Base-by-base conservation (phyloP, 30 jellyfish, hydroid and myxozoan genomes). In the Turritopsis rubra region DNA sequence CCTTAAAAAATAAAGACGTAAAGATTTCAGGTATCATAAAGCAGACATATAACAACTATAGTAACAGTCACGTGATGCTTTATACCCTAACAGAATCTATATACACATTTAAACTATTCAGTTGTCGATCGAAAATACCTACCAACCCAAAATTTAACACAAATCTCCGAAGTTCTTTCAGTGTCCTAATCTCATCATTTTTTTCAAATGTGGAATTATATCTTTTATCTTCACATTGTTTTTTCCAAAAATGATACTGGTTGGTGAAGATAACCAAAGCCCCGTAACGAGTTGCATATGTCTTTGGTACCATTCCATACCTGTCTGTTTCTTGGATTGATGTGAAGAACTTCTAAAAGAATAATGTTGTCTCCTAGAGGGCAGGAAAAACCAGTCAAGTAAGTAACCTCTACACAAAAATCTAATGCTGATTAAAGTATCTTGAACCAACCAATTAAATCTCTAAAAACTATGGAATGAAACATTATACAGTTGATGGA, bases 1-100 rank as follows among this genome's bases (percentile, higher is more conserved):
- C 90, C 96, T 88, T 66, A 19, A 22, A 71, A 31, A 29, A 23
- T 21, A 82, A 28, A 22, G 9, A 82, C 52, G 5, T 8, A 73
- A 73, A 68, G 60, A n/a, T n/a, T n/a, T n/a, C n/a, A n/a, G n/a
- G n/a, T n/a, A n/a, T n/a, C n/a, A n/a, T n/a, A n/a, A n/a, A n/a
- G n/a, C n/a, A n/a, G n/a, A n/a, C n/a, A n/a, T n/a, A n/a, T n/a
- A n/a, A n/a, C n/a, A n/a, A n/a, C n/a, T n/a, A n/a, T n/a, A n/a
- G n/a, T n/a, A n/a, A n/a, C n/a, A n/a, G n/a, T n/a, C n/a, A n/a
- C n/a, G n/a, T n/a, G n/a, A n/a, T n/a, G n/a, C n/a, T n/a, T n/a
- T n/a, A n/a, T n/a, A n/a, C n/a, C n/a, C n/a, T n/a, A n/a, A n/a
- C n/a, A n/a, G n/a, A n/a, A n/a, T n/a, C n/a, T n/a, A n/a, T n/a